A percentile compares a stretch with the other conserved stretches of the same genome.
These are phyloP conservation scores for Rhipidura dahli DNA, from an alignment of 2,113 vertebrate genomes.

Conservation along the genomic window DNA sequence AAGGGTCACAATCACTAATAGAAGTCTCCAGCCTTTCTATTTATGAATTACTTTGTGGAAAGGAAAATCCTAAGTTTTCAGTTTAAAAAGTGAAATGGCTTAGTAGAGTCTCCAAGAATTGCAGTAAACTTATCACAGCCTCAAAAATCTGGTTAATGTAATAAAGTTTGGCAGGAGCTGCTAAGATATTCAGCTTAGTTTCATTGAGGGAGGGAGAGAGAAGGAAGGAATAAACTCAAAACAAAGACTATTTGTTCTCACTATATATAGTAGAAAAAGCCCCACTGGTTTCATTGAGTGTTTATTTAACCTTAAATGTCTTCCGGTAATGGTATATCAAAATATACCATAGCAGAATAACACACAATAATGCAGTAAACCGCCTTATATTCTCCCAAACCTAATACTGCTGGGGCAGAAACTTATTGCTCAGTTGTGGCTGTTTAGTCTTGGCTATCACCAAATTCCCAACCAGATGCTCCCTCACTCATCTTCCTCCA, in stretches of 20 bases:
- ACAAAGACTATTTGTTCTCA: not conserved
- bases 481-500: not conserved
- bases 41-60: not conserved
- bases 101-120: not conserved
- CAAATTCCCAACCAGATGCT: not conserved
- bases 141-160: not conserved
- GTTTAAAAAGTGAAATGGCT: not conserved
- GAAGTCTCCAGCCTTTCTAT: not conserved
- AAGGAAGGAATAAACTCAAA: not conserved
- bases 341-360: not conserved
- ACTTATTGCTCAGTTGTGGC: not conserved
- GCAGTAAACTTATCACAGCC: not conserved
- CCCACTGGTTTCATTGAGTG: fast-evolving
- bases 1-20: not conserved
- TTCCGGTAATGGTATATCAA: not conserved
- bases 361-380: not conserved
- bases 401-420: not conserved
- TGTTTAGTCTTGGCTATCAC: not conserved
- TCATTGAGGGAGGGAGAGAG: not conserved
- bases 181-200: not conserved
- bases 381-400: not conserved
- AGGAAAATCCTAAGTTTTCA: not conserved
- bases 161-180: not conserved
- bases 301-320: not conserved
- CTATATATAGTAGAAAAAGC: not conserved